Conservation (phyloP, 2,113 vertebrate genomes). For the Melanotaenia duboulayi region DNA sequence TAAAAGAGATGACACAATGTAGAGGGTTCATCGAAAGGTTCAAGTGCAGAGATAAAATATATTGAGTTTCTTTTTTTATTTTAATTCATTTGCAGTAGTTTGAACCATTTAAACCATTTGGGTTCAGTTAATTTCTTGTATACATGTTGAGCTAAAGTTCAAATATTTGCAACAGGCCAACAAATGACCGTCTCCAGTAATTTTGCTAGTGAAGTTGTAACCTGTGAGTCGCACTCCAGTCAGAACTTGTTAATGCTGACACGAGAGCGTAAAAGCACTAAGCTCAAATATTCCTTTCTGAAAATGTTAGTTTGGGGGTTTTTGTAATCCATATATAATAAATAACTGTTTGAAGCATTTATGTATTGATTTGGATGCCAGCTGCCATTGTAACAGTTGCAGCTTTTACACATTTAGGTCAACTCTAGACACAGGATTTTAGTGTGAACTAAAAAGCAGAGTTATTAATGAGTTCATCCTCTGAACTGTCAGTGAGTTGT, state of each 20-base stretch:
- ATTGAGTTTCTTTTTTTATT: neutral
- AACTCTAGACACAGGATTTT: too few species aligned
- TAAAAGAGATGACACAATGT: neutral
- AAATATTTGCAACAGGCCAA: too few species aligned
- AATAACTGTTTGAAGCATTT: neutral
- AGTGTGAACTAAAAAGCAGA: too few species aligned
- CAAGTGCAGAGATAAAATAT: neutral
- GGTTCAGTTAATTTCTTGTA: too few species aligned
- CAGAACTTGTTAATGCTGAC: neutral
- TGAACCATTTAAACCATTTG: too few species aligned
- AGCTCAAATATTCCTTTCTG: neutral
- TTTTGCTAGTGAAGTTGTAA: neutral
- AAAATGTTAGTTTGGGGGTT: neutral
- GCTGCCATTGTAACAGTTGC: neutral
- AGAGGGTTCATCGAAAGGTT: neutral
- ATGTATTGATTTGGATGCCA: neutral
- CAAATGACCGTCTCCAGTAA: too few species aligned
- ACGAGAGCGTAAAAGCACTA: neutral
- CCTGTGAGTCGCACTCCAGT: neutral
- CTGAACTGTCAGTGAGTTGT: too few species aligned
- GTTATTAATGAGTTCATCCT: too few species aligned
- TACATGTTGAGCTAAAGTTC: too few species aligned
- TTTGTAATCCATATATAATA: neutral
- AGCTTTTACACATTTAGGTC: neutral
- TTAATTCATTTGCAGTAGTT: neutral